Conservation (phyloP, 2,113 vertebrate species). For the Indri indri region DNA sequence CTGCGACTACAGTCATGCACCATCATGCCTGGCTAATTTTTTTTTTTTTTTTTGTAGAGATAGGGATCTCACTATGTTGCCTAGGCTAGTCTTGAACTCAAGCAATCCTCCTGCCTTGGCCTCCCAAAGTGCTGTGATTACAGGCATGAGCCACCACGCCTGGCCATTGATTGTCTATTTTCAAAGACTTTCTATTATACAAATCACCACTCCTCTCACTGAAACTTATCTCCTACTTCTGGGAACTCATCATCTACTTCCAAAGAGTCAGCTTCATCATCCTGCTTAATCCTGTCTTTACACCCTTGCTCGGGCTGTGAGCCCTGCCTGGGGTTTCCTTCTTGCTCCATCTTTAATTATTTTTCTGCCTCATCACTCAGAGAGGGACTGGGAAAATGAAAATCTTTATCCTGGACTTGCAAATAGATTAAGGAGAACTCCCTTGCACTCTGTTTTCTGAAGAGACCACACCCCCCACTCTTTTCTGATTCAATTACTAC, state of each 20-base stretch:
- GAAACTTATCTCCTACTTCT: neutral
- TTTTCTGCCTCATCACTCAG: neutral
- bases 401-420: neutral
- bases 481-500: neutral
- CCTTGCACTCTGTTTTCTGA: neutral
- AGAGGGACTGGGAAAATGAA: neutral
- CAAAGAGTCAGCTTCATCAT: accelerated
- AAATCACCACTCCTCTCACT: neutral
- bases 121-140: too few species aligned
- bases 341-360: neutral
- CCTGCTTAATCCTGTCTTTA: neutral
- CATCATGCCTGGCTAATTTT: too few species aligned
- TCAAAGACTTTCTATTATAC: too few species aligned
- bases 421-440: neutral
- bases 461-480: neutral
- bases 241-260: neutral
- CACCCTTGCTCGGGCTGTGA: neutral
- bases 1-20: too few species aligned
- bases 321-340: neutral
- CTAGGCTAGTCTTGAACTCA: too few species aligned
- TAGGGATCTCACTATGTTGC: too few species aligned
- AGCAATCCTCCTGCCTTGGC: too few species aligned
- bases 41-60: too few species aligned
- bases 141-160: too few species aligned
- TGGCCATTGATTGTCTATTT: neutral